phyloP scores from a whole-genome alignment of 2,797 vertebrate species.

The Potorous gilbertii region DNA sequence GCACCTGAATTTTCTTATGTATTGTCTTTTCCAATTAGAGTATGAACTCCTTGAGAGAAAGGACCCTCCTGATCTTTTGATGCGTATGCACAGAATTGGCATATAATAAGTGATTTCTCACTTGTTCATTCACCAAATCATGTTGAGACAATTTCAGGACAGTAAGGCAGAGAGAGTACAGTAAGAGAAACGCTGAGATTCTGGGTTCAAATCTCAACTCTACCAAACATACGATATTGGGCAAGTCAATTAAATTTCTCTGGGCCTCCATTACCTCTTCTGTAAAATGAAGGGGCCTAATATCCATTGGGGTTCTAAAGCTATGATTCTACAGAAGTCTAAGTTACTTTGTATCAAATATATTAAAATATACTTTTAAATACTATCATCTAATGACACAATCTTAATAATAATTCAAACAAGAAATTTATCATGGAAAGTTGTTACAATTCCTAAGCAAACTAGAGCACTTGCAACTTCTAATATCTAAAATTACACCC shows the following conservation, averaged over 20 bases:
- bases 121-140: background rate
- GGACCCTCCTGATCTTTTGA: background rate
- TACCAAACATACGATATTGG: background rate
- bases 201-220: background rate
- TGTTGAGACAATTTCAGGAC: background rate
- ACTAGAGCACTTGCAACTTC: background rate
- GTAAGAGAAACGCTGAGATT: background rate
- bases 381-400: background rate
- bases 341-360: background rate
- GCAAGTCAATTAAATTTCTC: background rate
- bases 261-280: background rate
- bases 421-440: background rate
- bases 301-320: background rate
- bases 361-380: background rate
- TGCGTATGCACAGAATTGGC: background rate
- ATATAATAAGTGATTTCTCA: background rate
- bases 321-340: background rate
- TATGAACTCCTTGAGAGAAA: background rate
- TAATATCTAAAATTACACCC: background rate
- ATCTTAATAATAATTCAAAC: no score
- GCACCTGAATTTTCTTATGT: background rate
- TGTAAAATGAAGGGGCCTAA: background rate
- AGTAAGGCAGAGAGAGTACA: background rate
- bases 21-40: background rate
- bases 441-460: background rate